Percentiles rank a stretch among this genome's conserved stretches.
phyloP scores from a whole-genome alignment of 2,888 invertebrate species.

The Orchesellides sinensis region DNA sequence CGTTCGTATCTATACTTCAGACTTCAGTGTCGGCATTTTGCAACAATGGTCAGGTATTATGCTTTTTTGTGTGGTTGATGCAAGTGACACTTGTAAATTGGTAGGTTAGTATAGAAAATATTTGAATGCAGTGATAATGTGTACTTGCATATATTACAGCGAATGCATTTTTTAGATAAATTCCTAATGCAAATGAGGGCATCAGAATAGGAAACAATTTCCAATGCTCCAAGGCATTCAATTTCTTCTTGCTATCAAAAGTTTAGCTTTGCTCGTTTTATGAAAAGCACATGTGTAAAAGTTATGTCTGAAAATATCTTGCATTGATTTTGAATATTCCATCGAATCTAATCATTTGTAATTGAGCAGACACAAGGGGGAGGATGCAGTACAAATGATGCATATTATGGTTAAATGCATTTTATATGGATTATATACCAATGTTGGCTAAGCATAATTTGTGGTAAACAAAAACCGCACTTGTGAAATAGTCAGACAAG shows the following conservation, averaged over 20 bases:
- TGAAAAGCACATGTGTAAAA: neutral
- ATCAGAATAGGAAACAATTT: slow-evolving; percentile 59
- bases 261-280: slow-evolving; percentile 21
- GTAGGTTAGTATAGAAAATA: too few species aligned
- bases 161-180: slow-evolving; percentile 16
- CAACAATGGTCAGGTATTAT: neutral
- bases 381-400: neutral
- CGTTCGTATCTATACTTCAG: too few species aligned
- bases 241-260: slow-evolving; percentile 18
- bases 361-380: neutral
- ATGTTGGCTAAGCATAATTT: too few species aligned
- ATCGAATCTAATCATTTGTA: slow-evolving; percentile 20
- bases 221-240: slow-evolving; percentile 32
- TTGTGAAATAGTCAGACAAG: slow-evolving; percentile 22
- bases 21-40: slow-evolving; percentile 40
- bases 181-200: slow-evolving; percentile 60
- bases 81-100: neutral
- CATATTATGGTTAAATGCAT: slow-evolving; percentile 1
- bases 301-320: slow-evolving; percentile 8
- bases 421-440: too few species aligned
- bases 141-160: neutral
- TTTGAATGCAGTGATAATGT: neutral
- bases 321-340: slow-evolving; percentile 1
- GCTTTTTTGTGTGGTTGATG: neutral
- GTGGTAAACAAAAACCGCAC: slow-evolving; percentile 14